phyloP scores from a whole-genome alignment of 2,888 invertebrate genomes.

The Hymenopus coronatus region DNA sequence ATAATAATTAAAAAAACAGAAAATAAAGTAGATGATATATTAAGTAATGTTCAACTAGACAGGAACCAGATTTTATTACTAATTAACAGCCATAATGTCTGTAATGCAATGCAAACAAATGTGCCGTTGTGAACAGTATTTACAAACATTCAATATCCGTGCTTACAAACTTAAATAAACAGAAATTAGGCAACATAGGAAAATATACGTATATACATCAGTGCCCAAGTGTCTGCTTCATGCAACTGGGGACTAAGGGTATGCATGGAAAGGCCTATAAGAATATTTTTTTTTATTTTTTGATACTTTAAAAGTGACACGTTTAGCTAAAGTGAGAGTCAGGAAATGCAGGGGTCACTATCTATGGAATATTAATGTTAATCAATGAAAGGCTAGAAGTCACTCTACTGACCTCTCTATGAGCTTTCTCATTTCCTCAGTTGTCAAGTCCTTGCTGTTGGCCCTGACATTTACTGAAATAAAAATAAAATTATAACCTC shows the following conservation, averaged over 20 bases:
- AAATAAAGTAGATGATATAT: too few species aligned
- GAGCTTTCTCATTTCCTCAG: conserved; percentile 96
- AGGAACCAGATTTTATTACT: too few species aligned
- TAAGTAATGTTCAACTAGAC: too few species aligned
- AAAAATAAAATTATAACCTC: conserved; percentile 50
- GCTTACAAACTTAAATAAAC: too few species aligned
- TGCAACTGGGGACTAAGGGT: not conserved
- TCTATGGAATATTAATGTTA: not conserved
- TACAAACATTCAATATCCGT: too few species aligned
- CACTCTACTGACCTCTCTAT: conserved; percentile 85
- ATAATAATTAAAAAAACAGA: too few species aligned
- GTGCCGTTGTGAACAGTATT: too few species aligned
- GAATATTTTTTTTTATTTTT: not conserved
- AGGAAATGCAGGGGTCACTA: not conserved
- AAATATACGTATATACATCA: not conserved
- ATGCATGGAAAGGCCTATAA: not conserved
- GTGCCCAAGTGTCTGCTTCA: not conserved
- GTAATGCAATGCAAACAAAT: too few species aligned
- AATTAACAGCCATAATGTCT: too few species aligned
- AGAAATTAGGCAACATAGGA: too few species aligned
- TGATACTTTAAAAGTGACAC: not conserved
- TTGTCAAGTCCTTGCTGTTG: conserved; percentile 85
- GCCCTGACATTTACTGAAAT: conserved; percentile 61
- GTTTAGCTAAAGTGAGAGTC: not conserved
- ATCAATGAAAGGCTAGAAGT: not conserved